A percentile compares a stretch with the other conserved stretches of the same genome.
These are phyloP conservation scores for Spinus olivaceus DNA, from an alignment of 2,797 vertebrate species.

Conservation along the genomic window DNA sequence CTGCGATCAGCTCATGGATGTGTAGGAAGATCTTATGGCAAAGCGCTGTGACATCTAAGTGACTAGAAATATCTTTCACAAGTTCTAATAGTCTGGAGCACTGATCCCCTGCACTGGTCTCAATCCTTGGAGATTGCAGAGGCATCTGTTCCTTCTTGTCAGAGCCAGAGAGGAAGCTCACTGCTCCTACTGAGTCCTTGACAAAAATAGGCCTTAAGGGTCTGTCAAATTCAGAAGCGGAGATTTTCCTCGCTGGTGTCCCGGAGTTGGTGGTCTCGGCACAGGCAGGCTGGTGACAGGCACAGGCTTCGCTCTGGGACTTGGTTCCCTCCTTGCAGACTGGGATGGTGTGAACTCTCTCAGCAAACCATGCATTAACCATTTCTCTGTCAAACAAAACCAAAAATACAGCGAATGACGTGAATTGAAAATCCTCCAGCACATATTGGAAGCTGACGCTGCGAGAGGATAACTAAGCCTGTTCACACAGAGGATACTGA, in stretches of 20 bases:
- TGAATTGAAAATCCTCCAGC: background rate
- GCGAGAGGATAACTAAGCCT: background rate
- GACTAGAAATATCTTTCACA: conserved; percentile 94
- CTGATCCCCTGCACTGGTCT: conserved; percentile 76
- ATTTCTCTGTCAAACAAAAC: conserved; percentile 85
- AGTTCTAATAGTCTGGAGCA: conserved; percentile 92
- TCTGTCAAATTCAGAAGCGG: conserved; percentile 94
- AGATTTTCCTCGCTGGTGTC: conserved; percentile 90
- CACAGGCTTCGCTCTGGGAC: conserved; percentile 66
- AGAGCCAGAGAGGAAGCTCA: conserved; percentile 88
- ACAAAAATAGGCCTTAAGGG: conserved; percentile 93
- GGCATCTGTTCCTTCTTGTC: conserved; percentile 85
- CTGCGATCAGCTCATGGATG: conserved; percentile 92
- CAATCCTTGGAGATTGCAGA: conserved; percentile 71
- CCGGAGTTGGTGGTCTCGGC: conserved; percentile 75
- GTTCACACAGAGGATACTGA: background rate
- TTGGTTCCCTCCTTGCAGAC: conserved; percentile 79
- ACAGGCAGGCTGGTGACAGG: conserved; percentile 62
- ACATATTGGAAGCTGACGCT: background rate
- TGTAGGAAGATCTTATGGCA: conserved; percentile 98
- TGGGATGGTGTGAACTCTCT: conserved; percentile 91
- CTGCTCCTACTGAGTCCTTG: conserved; percentile 89
- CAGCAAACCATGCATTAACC: conserved; percentile 98
- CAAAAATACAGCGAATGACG: background rate
- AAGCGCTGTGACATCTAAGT: conserved; percentile 92